A percentile compares a stretch with the other conserved stretches of the same genome.
These are phyloP conservation scores for Molorchus minor DNA, from an alignment of 2,888 invertebrate genomes.

Conservation along the genomic window DNA sequence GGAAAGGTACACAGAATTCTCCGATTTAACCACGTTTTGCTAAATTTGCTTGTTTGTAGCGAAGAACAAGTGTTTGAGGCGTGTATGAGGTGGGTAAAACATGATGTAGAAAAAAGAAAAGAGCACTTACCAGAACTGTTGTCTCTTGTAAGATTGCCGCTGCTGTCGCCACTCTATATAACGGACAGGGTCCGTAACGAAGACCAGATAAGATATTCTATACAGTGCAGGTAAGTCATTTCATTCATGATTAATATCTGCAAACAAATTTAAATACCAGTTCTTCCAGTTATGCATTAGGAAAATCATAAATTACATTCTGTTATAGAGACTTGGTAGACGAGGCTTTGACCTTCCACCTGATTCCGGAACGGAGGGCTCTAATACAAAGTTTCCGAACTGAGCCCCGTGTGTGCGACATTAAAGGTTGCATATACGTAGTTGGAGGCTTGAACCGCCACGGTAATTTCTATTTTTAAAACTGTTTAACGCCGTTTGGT, in stretches of 20 bases:
- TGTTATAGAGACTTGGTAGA: conserved; percentile 77
- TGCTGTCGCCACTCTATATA: conserved; percentile 82
- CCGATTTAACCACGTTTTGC: not conserved
- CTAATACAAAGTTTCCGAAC: conserved; percentile 80
- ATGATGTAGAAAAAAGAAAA: conserved; percentile 67
- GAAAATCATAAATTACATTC: too few relatives aligned
- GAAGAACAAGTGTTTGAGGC: conserved; percentile 89
- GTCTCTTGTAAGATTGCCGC: conserved; percentile 79
- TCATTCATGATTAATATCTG: conserved; percentile 16
- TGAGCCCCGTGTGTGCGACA: conserved; percentile 77
- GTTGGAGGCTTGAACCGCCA: conserved; percentile 87
- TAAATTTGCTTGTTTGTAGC: conserved; percentile 51
- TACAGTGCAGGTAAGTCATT: conserved; percentile 73
- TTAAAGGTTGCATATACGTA: conserved; percentile 84
- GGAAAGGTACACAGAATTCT: conserved; percentile 61
- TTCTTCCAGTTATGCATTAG: too few relatives aligned
- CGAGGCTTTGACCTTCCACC: conserved; percentile 87
- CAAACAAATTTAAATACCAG: too few relatives aligned
- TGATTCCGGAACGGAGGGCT: conserved; percentile 85
- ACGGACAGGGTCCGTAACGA: conserved; percentile 84
- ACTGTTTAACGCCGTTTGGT: not conserved
- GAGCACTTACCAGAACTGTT: conserved; percentile 74
- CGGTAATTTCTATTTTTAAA: conserved; percentile 61
- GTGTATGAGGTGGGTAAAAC: conserved; percentile 81
- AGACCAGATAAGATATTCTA: conserved; percentile 78